These are phyloP conservation scores for Peromyscus attwateri DNA, from an alignment of 2,797 vertebrate species.

Conservation along the genomic window DNA sequence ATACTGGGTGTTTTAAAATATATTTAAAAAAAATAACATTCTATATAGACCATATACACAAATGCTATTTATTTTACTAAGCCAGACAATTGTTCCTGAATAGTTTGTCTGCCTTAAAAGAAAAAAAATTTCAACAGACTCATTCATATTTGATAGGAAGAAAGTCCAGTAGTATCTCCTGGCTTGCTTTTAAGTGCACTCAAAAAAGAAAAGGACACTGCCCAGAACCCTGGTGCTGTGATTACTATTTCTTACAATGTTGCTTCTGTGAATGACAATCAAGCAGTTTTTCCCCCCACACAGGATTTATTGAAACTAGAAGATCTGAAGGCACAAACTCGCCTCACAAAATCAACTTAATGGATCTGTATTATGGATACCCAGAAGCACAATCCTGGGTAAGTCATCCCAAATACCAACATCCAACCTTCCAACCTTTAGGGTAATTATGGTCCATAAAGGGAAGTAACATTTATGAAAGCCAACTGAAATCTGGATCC, in stretches of 20 bases:
- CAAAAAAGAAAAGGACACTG: not conserved
- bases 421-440: not conserved
- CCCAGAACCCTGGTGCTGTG: not conserved
- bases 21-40: not conserved
- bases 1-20: not conserved
- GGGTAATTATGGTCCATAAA: constrained; percentile 42
- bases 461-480: not conserved
- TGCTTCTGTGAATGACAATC: constrained; percentile 8
- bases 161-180: constrained; percentile 17
- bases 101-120: constrained; percentile 52
- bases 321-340: constrained; percentile 27
- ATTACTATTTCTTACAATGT: constrained; percentile 26
- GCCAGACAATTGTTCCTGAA: constrained; percentile 49
- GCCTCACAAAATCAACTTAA: constrained; percentile 42
- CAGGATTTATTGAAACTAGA: constrained; percentile 19
- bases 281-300: not conserved
- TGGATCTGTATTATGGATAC: not conserved
- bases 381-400: not conserved
- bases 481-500: not conserved
- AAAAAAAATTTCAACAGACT: constrained; percentile 26
- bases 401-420: not conserved
- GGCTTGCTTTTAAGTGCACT: not conserved
- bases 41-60: constrained; percentile 35
- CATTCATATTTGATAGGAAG: constrained; percentile 46
- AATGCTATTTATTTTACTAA: constrained; percentile 46